Evolutionary conservation across 2,797 vertebrate genomes (phyloP).

Genomic region (Hippocampus kuda): DNA sequence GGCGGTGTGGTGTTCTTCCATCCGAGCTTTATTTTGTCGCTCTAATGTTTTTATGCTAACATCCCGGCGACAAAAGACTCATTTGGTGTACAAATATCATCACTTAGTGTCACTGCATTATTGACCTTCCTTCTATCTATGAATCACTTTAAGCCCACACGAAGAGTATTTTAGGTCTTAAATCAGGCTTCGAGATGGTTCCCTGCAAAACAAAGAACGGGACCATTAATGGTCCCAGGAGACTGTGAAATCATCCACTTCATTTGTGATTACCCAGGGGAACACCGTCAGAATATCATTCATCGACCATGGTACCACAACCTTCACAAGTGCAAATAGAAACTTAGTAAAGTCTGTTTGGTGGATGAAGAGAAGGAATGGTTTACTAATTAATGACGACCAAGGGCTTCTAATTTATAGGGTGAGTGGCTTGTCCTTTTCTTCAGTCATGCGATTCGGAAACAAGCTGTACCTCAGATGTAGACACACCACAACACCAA

Average conservation of each 20-base stretch:
- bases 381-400: slow-evolving; percentile 6
- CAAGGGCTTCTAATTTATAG: slow-evolving; percentile 22
- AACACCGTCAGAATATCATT: background rate
- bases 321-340: background rate
- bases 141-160: background rate
- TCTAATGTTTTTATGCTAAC: slow-evolving; percentile 29
- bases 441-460: slow-evolving; percentile 14
- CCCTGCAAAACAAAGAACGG: background rate
- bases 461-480: slow-evolving; percentile 10
- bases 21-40: slow-evolving; percentile 35
- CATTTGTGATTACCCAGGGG: background rate
- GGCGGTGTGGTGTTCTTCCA: slow-evolving; percentile 44
- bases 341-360: background rate
- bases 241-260: background rate
- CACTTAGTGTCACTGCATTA: background rate
- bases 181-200: background rate
- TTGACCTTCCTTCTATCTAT: background rate
- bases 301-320: background rate
- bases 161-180: background rate
- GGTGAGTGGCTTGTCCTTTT: slow-evolving; percentile 19
- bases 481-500: slow-evolving; percentile 11
- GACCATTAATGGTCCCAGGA: background rate
- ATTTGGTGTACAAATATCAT: background rate
- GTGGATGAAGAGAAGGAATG: slow-evolving; percentile 4
- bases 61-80: background rate